Evolutionary conservation across 2,113 vertebrate genomes (phyloP).

Genomic region (Neoarius graeffei): DNA sequence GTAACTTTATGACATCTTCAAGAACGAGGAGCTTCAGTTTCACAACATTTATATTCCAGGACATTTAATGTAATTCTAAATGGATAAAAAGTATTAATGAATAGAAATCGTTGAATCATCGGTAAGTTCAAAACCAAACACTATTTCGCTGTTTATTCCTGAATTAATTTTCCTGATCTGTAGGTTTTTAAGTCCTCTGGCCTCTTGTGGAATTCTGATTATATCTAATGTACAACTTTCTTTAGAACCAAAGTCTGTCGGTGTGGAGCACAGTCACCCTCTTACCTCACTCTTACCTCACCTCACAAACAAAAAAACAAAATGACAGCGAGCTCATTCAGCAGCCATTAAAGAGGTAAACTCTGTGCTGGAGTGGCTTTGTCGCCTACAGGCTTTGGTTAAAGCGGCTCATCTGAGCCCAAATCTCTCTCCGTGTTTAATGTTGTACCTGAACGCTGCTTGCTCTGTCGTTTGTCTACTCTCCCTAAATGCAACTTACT

Average conservation of each 20-base stretch:
- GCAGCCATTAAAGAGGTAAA: too few relatives aligned
- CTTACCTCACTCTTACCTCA: slow-evolving; percentile 8
- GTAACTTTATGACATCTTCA: not conserved
- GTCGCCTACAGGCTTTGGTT: slow-evolving; percentile 59
- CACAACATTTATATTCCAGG: not conserved
- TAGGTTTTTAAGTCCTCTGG: slow-evolving; percentile 25
- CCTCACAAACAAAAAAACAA: not conserved
- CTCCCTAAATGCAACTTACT: slow-evolving; percentile 99
- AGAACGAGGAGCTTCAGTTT: not conserved
- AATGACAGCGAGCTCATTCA: not conserved
- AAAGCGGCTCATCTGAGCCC: slow-evolving; percentile 54
- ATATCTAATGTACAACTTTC: slow-evolving; percentile 66
- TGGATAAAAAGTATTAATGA: not conserved
- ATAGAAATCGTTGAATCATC: not conserved
- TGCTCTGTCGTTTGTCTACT: slow-evolving; percentile 90
- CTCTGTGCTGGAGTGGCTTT: not conserved
- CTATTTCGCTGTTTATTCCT: not conserved
- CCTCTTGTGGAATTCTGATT: slow-evolving; percentile 84
- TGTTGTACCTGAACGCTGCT: slow-evolving; percentile 72
- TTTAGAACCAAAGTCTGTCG: slow-evolving; percentile 75
- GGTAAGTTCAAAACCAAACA: not conserved
- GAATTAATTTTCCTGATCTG: not conserved
- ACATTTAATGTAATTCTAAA: not conserved
- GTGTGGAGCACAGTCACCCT: slow-evolving; percentile 49
- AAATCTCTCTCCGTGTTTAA: slow-evolving; percentile 61